phyloP scores from a whole-genome alignment of 2,113 vertebrate genomes.

The Macquaria australasica region DNA sequence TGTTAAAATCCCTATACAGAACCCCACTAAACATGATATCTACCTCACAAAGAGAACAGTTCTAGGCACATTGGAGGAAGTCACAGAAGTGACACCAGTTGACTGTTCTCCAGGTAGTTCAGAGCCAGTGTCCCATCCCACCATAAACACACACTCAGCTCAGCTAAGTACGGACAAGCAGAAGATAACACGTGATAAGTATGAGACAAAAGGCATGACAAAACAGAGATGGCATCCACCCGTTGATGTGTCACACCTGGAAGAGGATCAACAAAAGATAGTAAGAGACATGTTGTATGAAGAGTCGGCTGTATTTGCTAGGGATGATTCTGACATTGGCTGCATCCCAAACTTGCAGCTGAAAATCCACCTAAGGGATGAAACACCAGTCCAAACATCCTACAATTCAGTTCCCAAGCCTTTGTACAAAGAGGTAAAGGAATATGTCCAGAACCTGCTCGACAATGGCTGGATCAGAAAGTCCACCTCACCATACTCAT shows the following conservation, averaged over 20 bases:
- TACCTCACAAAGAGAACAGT: not conserved
- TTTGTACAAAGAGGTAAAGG: slow-evolving; percentile 9
- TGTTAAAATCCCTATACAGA: slow-evolving; percentile 8
- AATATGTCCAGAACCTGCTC: not conserved
- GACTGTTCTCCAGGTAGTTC: not conserved
- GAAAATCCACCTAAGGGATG: not conserved
- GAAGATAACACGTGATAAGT: not conserved
- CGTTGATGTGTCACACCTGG: not conserved
- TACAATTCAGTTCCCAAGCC: slow-evolving; percentile 7
- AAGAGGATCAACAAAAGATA: not conserved
- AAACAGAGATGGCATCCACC: slow-evolving; percentile 2
- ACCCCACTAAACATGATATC: slow-evolving; percentile 7
- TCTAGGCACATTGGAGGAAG: not conserved
- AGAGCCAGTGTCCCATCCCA: not conserved
- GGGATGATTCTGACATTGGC: slow-evolving; percentile 1
- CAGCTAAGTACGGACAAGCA: not conserved
- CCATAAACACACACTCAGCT: not conserved
- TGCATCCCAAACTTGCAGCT: not conserved
- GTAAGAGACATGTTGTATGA: not conserved
- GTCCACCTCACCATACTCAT: not conserved
- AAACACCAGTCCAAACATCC: not conserved
- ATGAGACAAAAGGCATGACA: not conserved
- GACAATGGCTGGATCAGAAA: not conserved
- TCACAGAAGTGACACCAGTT: not conserved
- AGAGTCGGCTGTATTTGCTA: not conserved